These are phyloP conservation scores for Lepus americanus DNA, from an alignment of 2,113 vertebrate species.

Conservation along the genomic window DNA sequence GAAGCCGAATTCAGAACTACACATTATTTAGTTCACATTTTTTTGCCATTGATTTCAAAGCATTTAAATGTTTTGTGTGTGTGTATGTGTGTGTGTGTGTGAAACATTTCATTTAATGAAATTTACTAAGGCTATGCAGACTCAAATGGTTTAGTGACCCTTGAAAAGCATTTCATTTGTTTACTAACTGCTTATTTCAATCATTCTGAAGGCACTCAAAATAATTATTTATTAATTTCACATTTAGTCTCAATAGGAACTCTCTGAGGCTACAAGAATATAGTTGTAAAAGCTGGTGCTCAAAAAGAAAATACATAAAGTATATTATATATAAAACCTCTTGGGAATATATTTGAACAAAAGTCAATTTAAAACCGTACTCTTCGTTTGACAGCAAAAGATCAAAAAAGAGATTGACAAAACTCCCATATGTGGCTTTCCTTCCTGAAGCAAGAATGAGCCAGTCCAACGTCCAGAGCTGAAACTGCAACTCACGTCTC, in stretches of 20 bases:
- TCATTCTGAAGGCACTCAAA: neutral
- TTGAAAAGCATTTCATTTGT: neutral
- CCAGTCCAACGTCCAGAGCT: too few species aligned
- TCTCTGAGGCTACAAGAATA: neutral
- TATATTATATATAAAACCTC: neutral
- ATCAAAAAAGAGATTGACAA: too few species aligned
- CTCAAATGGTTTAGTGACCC: neutral
- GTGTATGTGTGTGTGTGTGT: neutral
- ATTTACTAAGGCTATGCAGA: neutral
- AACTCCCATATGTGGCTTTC: too few species aligned
- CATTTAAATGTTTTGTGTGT: neutral
- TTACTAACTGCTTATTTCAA: neutral
- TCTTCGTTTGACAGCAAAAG: too few species aligned
- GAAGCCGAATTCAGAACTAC: neutral
- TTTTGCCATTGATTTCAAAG: neutral
- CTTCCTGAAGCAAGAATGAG: too few species aligned
- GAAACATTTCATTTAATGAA: neutral
- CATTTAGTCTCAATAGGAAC: neutral
- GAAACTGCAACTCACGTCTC: too few species aligned
- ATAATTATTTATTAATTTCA: neutral
- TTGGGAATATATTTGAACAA: too few species aligned
- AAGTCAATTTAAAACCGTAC: too few species aligned
- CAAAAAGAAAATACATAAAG: neutral
- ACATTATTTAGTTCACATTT: neutral
- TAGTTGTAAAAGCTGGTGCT: neutral